A percentile compares a stretch with the other conserved stretches of the same genome.
These are phyloP conservation scores for Parnassius mnemosyne DNA, from an alignment of 2,888 invertebrate genomes.

Conservation along the genomic window DNA sequence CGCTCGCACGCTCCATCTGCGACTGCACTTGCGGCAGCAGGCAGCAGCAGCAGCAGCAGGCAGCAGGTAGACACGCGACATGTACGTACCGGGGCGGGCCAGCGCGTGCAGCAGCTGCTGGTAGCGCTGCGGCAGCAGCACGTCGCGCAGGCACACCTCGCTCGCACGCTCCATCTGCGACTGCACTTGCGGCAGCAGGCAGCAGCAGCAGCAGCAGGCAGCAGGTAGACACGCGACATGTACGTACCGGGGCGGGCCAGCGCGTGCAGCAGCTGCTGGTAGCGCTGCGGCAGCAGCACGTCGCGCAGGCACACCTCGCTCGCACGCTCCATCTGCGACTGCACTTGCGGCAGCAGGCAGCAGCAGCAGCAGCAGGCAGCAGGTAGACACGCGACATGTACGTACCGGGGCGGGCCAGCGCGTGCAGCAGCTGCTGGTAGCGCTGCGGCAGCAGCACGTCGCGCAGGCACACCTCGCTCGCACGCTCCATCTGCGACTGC, in stretches of 20 bases:
- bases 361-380: no score
- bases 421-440: conserved; percentile 74
- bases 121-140: conserved; percentile 86
- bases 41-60: no score
- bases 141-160: conserved; percentile 50
- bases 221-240: background rate
- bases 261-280: background rate
- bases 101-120: conserved; percentile 73
- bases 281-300: background rate
- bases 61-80: no score
- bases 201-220: background rate
- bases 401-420: conserved; percentile 1
- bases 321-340: background rate
- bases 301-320: background rate
- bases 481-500: conserved; percentile 88
- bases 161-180: background rate
- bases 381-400: background rate
- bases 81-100: background rate
- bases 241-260: no score
- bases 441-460: conserved; percentile 84
- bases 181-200: no score
- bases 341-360: background rate
- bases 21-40: conserved; percentile 34
- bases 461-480: conserved; percentile 87
- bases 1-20: conserved; percentile 90